Conservation (phyloP, 2,113 vertebrate species). For the Melanerpes formicivorus region DNA sequence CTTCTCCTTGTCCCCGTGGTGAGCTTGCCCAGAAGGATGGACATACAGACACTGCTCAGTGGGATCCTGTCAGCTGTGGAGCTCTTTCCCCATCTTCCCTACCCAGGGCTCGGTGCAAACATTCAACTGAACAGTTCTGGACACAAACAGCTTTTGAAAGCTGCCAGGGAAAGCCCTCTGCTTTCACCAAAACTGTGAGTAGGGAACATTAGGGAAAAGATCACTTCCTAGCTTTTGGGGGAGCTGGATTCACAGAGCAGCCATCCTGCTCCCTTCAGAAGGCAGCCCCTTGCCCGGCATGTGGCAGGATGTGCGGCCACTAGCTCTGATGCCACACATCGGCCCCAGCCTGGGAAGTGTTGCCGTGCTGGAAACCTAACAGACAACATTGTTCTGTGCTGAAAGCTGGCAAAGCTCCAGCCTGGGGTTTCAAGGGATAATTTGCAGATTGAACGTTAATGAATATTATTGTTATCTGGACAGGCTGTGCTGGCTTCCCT, state of each 20-base stretch:
- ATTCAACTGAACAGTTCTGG: background rate
- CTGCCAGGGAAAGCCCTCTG: background rate
- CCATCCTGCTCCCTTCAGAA: background rate
- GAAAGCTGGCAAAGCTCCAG: constrained; percentile 45
- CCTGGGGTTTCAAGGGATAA: constrained; percentile 22
- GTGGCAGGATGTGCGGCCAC: background rate
- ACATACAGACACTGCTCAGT: accelerated
- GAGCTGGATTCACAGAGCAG: background rate
- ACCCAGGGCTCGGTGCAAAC: background rate
- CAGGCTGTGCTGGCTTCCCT: background rate
- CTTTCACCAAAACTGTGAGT: background rate
- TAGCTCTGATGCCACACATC: background rate
- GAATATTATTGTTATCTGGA: background rate
- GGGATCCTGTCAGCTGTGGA: background rate
- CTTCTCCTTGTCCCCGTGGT: background rate
- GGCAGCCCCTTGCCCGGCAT: background rate
- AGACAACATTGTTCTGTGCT: background rate
- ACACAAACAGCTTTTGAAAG: background rate
- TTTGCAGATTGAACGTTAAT: constrained; percentile 57
- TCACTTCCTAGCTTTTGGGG: background rate
- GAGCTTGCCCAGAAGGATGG: background rate
- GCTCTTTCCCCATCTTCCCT: background rate
- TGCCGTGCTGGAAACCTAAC: background rate
- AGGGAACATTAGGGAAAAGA: background rate
- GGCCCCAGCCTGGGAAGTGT: background rate